Conservation (phyloP, 2,888 invertebrate species). For the Poecilobothrus nobilitatus region DNA sequence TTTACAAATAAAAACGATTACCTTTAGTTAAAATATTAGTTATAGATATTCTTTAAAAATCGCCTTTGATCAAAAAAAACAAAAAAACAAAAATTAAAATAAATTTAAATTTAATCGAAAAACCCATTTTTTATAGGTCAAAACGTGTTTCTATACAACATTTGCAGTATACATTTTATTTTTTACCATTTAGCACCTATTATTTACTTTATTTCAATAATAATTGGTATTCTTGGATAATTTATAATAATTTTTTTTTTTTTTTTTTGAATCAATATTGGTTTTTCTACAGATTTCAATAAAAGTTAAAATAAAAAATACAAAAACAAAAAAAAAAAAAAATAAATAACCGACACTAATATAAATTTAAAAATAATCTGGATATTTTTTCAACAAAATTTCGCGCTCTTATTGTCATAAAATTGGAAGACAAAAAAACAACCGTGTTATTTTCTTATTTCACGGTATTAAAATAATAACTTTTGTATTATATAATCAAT, state of each 20-base stretch:
- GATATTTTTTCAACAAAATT: background rate
- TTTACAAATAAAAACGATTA: no score
- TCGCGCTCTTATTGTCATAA: background rate
- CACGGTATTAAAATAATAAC: background rate
- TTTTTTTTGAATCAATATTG: background rate
- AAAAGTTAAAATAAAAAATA: background rate
- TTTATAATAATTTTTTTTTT: no score
- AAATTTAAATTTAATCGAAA: background rate
- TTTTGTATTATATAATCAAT: background rate
- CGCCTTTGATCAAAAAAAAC: no score
- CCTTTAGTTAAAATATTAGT: no score
- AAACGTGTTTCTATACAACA: background rate
- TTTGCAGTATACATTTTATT: no score
- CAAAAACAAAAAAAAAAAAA: background rate
- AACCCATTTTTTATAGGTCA: conserved; percentile 3
- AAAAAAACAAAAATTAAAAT: background rate
- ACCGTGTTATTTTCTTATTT: background rate
- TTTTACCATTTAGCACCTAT: no score
- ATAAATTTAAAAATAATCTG: background rate
- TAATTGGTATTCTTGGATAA: no score
- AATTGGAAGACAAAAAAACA: background rate
- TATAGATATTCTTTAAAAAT: no score
- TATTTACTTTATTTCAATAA: no score
- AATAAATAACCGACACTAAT: background rate
- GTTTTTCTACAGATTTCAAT: background rate